Evolutionary conservation across 2,113 vertebrate species (phyloP), one percentile per base, ranked within the genome.

Genomic region (Myotis yumanensis): DNA sequence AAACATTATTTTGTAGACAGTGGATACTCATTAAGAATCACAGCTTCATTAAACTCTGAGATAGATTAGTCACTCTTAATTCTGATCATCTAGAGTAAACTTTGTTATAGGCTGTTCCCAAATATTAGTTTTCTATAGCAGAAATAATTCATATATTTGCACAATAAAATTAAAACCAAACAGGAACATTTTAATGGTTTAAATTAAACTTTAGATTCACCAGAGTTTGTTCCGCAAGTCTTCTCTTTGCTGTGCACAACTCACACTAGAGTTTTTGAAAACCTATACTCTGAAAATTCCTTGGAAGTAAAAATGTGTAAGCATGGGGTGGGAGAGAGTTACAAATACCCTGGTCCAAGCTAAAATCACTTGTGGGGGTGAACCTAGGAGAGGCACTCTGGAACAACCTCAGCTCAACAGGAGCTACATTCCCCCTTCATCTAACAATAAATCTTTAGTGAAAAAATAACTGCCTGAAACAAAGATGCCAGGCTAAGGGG

Each of bases 141-240:
- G n/a, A 94, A 81, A 66, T 89, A 86, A 96, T 54, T 86, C 22
- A 72, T 64, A 40, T 30, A 80, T 77, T 72, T 95, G 12, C 82
- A 90, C 88, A 81, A 87, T 62, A 75, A 87, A 89, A 81, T 54
- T 0, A 37, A 91, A 76, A 51, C 32, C 25, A 64, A 64, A 68
- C 9, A 48, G 57, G 28, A 75, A 62, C 37, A 51, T 64, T 68
- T 80, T 46, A 57, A 90, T 30, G 20, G 4, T 54, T 79, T 84
- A 73, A 59, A 66, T 73, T 93, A 91, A 86, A 91, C 18, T 89
- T 62, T 79, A 66, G 79, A 73, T 73, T 82, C 20, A 82, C 28
- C 46, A 92, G 15, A 73, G 16, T 51, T 95, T 95, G 20, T 51
- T 75, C 62, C 40, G 2, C 6, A 82, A 82, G 35, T 18, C 89